Base-by-base conservation (phyloP, 1,140 invertebrate genomes). In the Rhyzopertha dominica region DNA sequence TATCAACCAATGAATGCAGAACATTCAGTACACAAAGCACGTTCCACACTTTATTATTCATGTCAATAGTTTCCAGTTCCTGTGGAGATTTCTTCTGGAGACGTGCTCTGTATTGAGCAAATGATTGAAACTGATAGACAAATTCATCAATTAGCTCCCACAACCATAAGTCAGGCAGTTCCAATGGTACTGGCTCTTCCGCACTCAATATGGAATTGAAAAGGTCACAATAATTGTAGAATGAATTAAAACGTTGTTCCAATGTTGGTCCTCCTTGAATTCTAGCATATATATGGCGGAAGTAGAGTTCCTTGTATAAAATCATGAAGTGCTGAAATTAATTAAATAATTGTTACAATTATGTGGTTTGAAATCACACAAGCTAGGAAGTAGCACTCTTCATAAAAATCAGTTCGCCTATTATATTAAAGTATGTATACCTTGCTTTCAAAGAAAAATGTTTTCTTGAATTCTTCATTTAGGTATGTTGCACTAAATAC, bases 61-160 rank as follows among this genome's bases (percentile, higher is more conserved):
- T 77, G 49, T 81, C 82, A 19, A 92, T 72, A 39, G 73, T 71
- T 28, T 90, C 84, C 51, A 92, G 81, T 65, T 96, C 94, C 17
- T 89, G 85, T 13, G 78, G 70, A 1, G 81, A 81, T 65, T 94
- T 88, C 60, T 95, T 94, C 1, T 80, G 79, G 1, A 93, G 71
- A 60, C 92, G 90, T 3, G 90, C 89, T 51, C 87, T 68, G 65
- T 93, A 98, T 63, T 97, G 92, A 19, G 90, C 87, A 70, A 96
- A 99, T 0, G 85, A 85, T 67, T 95, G 92, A 69, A 98, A 99
- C 73, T 97, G 87, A 56, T 92, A 91, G 5, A 89, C 84, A 72
- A 91, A 90, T 67, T 99, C 97, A 75, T 99, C 96, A 62, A 99
- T 93, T 13, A 99, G 83, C 66, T 99, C 96, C 97, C 97, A 99